Conservation (phyloP, 2,888 invertebrate species). For the Epirrita christyi region DNA sequence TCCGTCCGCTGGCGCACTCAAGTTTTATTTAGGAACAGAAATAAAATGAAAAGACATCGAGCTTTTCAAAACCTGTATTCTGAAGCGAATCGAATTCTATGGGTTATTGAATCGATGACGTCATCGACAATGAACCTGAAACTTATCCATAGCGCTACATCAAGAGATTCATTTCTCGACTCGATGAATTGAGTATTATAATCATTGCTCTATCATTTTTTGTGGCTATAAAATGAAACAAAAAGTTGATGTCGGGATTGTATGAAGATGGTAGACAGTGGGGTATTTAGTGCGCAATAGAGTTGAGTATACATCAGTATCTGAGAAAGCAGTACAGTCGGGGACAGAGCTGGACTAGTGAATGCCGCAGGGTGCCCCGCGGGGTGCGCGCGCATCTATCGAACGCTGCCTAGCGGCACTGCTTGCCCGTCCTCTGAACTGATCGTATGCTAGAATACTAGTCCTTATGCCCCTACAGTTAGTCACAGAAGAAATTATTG, state of each 20-base stretch:
- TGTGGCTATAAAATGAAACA: conserved; percentile 39
- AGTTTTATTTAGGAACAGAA: conserved; percentile 69
- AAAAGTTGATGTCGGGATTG: conserved; percentile 24
- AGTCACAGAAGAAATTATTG: too few relatives aligned
- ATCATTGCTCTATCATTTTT: conserved; percentile 44
- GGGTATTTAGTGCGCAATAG: conserved; percentile 7
- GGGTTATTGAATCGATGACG: conserved; percentile 50
- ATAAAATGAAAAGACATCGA: conserved; percentile 62
- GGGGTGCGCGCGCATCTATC: conserved; percentile 73
- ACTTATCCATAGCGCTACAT: conserved; percentile 10
- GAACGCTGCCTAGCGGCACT: conserved; percentile 54
- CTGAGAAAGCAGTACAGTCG: conserved; percentile 26
- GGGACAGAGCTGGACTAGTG: conserved; percentile 41
- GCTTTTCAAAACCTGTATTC: conserved; percentile 60
- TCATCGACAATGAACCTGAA: conserved; percentile 46
- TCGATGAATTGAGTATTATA: conserved; percentile 40
- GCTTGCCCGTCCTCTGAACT: conserved; percentile 32
- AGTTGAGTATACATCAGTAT: conserved; percentile 20
- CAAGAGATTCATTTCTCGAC: conserved; percentile 41
- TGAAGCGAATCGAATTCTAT: conserved; percentile 54
- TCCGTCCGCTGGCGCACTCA: conserved; percentile 45
- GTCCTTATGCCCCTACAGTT: too few relatives aligned
- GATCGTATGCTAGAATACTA: conserved; percentile 19
- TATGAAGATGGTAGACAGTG: conserved; percentile 14
- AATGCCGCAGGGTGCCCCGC: conserved; percentile 46